A percentile compares a stretch with the other conserved stretches of the same genome.
Conservation (phyloP, 2,888 invertebrate genomes). For the Drosophila tanythrix region DNA sequence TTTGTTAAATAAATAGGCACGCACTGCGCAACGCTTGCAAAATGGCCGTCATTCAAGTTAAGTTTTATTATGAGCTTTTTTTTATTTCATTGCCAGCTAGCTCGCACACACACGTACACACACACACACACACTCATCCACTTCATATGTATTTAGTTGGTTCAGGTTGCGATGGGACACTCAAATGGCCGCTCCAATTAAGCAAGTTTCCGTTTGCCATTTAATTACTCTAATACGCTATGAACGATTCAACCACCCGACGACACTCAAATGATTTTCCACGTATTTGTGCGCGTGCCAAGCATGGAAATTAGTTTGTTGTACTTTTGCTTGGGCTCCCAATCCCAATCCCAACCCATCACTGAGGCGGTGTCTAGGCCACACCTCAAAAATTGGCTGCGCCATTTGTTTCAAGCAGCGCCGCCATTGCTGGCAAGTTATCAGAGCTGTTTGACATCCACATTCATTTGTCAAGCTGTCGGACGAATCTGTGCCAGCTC, state of each 20-base stretch:
- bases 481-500: conserved; percentile 65
- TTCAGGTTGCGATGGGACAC: conserved; percentile 17
- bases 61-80: conserved; percentile 76
- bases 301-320: conserved; percentile 77
- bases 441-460: conserved; percentile 81
- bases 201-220: conserved; percentile 74
- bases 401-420: conserved; percentile 70
- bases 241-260: conserved; percentile 47
- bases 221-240: conserved; percentile 83
- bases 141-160: neutral
- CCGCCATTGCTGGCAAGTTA: conserved; percentile 76
- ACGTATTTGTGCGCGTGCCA: conserved; percentile 72
- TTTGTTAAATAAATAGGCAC: conserved; percentile 82
- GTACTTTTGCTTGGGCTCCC: conserved; percentile 32
- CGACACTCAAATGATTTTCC: conserved; percentile 52
- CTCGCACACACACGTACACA: conserved; percentile 30
- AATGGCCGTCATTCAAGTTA: conserved; percentile 72
- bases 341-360: neutral
- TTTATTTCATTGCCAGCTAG: conserved; percentile 71
- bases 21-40: conserved; percentile 55
- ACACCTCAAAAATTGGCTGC: conserved; percentile 70
- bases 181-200: conserved; percentile 75
- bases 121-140: conserved; percentile 1
- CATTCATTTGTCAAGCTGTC: conserved; percentile 79
- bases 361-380: conserved; percentile 45